Evolutionary conservation across 2,797 vertebrate species (phyloP).

Genomic region (Chaenodraco wilsoni): DNA sequence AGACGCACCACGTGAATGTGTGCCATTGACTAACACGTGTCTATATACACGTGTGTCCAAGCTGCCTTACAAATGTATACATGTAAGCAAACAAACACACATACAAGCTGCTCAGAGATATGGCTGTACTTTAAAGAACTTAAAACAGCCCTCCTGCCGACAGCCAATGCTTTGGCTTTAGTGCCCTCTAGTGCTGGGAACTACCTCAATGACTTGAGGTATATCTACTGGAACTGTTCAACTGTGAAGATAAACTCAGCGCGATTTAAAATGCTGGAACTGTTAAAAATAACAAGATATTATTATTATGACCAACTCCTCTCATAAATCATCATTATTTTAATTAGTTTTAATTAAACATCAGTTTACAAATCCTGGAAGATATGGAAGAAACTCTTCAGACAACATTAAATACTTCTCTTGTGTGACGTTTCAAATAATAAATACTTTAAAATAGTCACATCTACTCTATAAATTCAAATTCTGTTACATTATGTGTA

Average conservation of each 20-base stretch:
- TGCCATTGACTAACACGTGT: constrained; percentile 55
- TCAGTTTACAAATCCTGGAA: not conserved
- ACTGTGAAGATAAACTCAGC: constrained; percentile 33
- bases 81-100: constrained; percentile 59
- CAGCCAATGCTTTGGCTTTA: constrained; percentile 75
- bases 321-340: not conserved
- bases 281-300: not conserved
- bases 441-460: not conserved
- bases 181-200: constrained; percentile 82
- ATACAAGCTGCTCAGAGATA: constrained; percentile 49
- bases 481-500: not conserved
- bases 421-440: not conserved
- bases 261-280: constrained; percentile 2
- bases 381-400: not conserved
- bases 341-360: not conserved
- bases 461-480: not conserved
- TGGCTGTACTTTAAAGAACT: constrained; percentile 50
- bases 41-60: constrained; percentile 55
- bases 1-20: constrained; percentile 31
- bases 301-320: not conserved
- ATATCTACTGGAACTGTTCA: constrained; percentile 32
- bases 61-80: constrained; percentile 65
- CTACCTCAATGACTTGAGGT: constrained; percentile 17
- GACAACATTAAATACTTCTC: constrained; percentile 4
- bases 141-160: constrained; percentile 35